Percentiles rank a stretch among this genome's conserved stretches.
Conservation (phyloP, 2,113 vertebrate genomes). For the Benitochromis conjunctus region DNA sequence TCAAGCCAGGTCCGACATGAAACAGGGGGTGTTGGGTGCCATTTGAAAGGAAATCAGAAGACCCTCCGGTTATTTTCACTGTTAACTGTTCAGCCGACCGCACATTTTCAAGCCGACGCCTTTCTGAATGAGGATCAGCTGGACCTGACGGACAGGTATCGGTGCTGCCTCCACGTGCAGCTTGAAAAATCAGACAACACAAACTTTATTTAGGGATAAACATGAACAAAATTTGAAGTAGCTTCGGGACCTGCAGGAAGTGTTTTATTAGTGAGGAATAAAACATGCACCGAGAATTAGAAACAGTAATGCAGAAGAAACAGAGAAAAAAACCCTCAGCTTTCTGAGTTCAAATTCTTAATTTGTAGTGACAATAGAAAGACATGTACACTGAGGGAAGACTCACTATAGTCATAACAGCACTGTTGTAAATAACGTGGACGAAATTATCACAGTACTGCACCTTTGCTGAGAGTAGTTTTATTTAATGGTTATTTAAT, state of each 20-base stretch:
- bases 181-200: background rate
- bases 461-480: background rate
- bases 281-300: background rate
- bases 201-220: background rate
- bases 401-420: background rate
- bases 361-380: background rate
- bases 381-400: background rate
- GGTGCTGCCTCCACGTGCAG: background rate
- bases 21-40: background rate
- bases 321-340: background rate
- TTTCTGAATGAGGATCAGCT: slow-evolving; percentile 39
- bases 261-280: background rate
- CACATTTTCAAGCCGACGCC: background rate
- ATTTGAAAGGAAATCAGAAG: background rate
- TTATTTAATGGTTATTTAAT: background rate
- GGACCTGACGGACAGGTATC: slow-evolving; percentile 1
- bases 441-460: background rate
- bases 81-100: accelerated
- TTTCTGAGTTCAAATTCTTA: background rate
- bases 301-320: background rate
- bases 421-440: background rate
- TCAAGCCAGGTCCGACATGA: background rate
- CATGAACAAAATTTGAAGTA: background rate
- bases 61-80: background rate
- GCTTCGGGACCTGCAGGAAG: background rate